Conservation (phyloP, 2,113 vertebrate species). For the Otus sunia region DNA sequence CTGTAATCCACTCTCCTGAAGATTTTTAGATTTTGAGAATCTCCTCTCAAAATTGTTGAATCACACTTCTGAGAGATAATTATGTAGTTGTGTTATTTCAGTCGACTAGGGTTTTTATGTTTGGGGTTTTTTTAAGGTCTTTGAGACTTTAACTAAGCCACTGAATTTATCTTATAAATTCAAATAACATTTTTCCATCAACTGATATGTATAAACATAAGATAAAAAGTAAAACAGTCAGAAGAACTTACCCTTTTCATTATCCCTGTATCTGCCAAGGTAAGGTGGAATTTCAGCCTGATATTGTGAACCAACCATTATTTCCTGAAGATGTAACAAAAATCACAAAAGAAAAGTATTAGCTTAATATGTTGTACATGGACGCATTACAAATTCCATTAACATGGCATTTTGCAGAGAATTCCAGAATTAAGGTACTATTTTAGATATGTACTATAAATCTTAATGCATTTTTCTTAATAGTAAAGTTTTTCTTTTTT, state of each 20-base stretch:
- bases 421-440: neutral
- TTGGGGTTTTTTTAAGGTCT: neutral
- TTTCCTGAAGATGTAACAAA: conserved; percentile 81
- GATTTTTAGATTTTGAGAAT: neutral
- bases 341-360: neutral
- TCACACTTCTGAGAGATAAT: neutral
- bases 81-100: neutral
- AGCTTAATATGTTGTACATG: neutral
- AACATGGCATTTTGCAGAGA: neutral
- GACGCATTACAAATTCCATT: neutral
- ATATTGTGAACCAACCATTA: conserved; percentile 94
- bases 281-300: conserved; percentile 93
- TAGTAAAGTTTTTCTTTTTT: neutral
- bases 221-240: neutral
- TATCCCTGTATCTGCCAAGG: conserved; percentile 79
- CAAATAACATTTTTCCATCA: neutral
- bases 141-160: neutral
- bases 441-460: neutral
- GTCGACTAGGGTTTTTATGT: too few species aligned
- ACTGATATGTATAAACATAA: neutral
- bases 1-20: neutral
- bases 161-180: neutral
- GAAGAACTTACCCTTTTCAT: conserved; percentile 80
- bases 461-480: neutral
- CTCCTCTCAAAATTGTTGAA: neutral